Evolutionary conservation across 2,797 vertebrate species (phyloP).

Genomic region (Heteromormyrus szaboi): DNA sequence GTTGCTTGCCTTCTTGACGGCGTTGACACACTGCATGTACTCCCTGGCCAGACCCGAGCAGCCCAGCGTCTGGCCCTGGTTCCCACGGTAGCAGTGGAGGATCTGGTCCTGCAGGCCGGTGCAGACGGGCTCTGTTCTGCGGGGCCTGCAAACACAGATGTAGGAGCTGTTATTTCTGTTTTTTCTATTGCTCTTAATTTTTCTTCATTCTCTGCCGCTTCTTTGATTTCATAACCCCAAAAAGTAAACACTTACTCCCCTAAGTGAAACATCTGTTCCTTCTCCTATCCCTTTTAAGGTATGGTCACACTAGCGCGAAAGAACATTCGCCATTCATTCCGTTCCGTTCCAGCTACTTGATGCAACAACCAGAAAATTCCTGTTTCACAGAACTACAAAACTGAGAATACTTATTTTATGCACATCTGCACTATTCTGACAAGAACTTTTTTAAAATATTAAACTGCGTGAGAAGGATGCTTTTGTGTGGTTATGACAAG

Average conservation of each 20-base stretch:
- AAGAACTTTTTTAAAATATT: neutral
- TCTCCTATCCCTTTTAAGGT: neutral
- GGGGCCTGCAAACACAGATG: constrained; percentile 55
- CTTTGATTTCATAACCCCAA: neutral
- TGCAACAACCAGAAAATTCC: neutral
- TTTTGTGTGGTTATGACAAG: neutral
- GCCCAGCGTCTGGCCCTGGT: constrained; percentile 68
- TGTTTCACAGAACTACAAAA: neutral
- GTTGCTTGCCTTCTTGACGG: constrained; percentile 76
- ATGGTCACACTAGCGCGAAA: neutral
- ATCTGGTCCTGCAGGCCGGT: constrained; percentile 75
- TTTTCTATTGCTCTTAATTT: neutral
- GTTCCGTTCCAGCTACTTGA: neutral
- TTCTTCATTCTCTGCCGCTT: neutral
- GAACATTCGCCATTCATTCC: neutral
- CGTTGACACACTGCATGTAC: constrained; percentile 79
- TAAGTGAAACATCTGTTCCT: neutral
- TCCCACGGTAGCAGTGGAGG: constrained; percentile 77
- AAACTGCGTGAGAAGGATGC: neutral
- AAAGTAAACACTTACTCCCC: neutral
- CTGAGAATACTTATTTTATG: neutral
- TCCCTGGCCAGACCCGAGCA: constrained; percentile 84
- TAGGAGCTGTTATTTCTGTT: neutral
- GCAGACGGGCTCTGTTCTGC: constrained; percentile 72
- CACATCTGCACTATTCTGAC: neutral